A percentile compares a stretch with the other conserved stretches of the same genome.
Conservation (phyloP, 2,888 invertebrate species). For the Marronus borbonicus region DNA sequence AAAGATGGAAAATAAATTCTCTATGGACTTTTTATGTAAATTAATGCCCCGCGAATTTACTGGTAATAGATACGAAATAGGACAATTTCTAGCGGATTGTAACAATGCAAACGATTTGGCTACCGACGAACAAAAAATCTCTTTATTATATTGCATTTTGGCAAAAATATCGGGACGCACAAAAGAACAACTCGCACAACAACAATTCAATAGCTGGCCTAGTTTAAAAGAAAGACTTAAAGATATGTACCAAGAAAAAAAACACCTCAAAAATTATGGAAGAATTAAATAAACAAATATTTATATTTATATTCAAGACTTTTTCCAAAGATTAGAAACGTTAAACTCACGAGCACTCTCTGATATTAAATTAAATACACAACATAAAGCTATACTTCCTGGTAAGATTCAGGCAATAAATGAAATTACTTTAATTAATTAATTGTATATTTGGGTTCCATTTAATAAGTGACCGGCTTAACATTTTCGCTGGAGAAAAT, state of each 20-base stretch:
- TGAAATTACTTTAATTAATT: background rate
- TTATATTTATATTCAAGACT: too few species aligned
- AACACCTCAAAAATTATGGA: background rate
- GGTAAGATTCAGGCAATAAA: background rate
- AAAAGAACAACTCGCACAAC: conserved; percentile 1
- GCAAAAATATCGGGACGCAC: background rate
- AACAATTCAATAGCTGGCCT: background rate
- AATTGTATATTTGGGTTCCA: too few species aligned
- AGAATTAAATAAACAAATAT: background rate
- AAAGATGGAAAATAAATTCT: background rate
- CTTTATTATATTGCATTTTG: too few species aligned
- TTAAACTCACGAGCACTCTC: background rate
- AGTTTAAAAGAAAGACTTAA: conserved; percentile 1
- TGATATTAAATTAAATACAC: background rate
- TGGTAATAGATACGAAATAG: background rate
- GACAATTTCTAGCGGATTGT: background rate
- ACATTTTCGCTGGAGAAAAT: too few species aligned
- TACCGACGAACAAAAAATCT: too few species aligned
- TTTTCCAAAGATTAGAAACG: background rate
- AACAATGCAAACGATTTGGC: background rate
- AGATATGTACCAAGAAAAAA: conserved; percentile 1
- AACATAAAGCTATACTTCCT: background rate
- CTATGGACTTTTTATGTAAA: background rate
- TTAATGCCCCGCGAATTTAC: background rate
- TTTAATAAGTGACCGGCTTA: too few species aligned